Evolutionary conservation across 2,888 invertebrate genomes (phyloP).

Genomic region (Papilio elwesi): DNA sequence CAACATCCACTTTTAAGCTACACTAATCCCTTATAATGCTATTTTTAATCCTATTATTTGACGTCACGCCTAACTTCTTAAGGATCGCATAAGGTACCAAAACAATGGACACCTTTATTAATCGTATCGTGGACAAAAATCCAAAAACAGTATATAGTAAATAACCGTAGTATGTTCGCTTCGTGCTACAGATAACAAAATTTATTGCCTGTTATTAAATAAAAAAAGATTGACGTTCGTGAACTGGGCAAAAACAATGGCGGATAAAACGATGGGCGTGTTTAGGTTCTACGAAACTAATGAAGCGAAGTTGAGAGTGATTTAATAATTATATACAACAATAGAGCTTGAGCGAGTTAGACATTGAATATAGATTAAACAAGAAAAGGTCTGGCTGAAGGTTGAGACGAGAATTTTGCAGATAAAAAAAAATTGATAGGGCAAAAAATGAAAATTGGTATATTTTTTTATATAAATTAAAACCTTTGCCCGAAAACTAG

Average conservation of each 20-base stretch:
- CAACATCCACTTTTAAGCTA: too few relatives aligned
- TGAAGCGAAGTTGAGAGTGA: slow-evolving; percentile 19
- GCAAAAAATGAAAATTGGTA: neutral
- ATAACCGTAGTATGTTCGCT: neutral
- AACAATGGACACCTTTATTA: too few relatives aligned
- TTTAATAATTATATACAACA: slow-evolving; percentile 11
- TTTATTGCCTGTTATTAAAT: slow-evolving; percentile 15
- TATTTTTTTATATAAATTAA: too few relatives aligned
- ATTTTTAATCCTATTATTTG: too few relatives aligned
- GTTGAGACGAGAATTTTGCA: neutral
- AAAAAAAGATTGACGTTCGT: slow-evolving; percentile 20
- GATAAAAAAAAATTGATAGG: neutral
- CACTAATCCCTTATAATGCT: too few relatives aligned
- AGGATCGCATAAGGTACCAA: too few relatives aligned
- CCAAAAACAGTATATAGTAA: too few relatives aligned
- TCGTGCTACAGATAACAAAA: slow-evolving; percentile 9
- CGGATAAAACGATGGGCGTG: slow-evolving; percentile 18
- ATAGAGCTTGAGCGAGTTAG: neutral
- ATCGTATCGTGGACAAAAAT: too few relatives aligned
- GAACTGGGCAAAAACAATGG: slow-evolving; percentile 27
- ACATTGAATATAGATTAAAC: neutral
- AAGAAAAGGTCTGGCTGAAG: neutral
- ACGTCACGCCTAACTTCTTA: too few relatives aligned
- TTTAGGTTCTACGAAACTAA: slow-evolving; percentile 16
- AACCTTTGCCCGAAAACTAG: too few relatives aligned